Evolutionary conservation across 2,797 vertebrate species (phyloP).

Genomic region (Pachyuromys duprasi): DNA sequence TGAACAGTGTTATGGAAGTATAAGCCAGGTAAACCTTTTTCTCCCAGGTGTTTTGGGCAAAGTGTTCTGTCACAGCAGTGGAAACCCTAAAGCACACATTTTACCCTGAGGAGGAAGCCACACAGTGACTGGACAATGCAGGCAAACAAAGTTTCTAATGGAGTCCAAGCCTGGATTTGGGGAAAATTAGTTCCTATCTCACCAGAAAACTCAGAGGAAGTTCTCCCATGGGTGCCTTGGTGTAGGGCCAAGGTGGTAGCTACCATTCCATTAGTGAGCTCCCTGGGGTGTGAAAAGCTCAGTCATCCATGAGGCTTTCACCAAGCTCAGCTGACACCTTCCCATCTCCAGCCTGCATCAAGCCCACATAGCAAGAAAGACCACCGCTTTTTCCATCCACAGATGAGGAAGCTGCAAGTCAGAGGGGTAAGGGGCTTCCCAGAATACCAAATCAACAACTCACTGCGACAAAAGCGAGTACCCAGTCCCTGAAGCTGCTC

Average conservation of each 20-base stretch:
- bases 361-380: rapidly evolving
- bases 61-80: not conserved
- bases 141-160: too few relatives aligned
- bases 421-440: not conserved
- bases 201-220: not conserved
- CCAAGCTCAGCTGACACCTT: too few relatives aligned
- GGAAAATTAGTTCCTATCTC: not conserved
- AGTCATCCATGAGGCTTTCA: not conserved
- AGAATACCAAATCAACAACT: not conserved
- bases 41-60: not conserved
- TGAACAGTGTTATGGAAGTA: not conserved
- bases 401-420: not conserved
- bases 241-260: not conserved
- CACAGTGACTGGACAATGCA: rapidly evolving
- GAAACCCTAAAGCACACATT: not conserved
- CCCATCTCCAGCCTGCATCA: not conserved
- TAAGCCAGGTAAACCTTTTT: not conserved
- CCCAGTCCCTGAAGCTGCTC: not conserved
- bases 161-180: not conserved
- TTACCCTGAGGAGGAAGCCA: too few relatives aligned
- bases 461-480: rapidly evolving
- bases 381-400: too few relatives aligned
- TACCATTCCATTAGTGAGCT: rapidly evolving
- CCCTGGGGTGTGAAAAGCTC: not conserved
- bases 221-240: not conserved